Conservation (phyloP, 2,113 vertebrate genomes). For the Gnathonemus echidnorhynchus region DNA sequence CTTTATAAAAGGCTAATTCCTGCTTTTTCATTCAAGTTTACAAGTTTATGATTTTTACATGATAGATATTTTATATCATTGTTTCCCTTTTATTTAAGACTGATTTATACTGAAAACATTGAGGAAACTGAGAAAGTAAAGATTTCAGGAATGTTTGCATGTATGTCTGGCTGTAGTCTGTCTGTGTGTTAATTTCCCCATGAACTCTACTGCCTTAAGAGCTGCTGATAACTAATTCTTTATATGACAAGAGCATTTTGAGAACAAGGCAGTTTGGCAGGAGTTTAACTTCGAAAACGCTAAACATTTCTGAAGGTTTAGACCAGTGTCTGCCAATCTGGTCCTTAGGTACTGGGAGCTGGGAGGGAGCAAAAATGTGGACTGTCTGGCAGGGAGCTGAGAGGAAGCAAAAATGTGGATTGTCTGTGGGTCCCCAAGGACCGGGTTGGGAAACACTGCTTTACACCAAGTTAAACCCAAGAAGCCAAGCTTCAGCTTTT, state of each 20-base stretch:
- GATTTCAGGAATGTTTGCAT: slow-evolving; percentile 9
- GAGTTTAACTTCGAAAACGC: slow-evolving; percentile 33
- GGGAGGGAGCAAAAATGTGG: not conserved
- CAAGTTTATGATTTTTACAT: slow-evolving; percentile 8
- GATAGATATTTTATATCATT: not conserved
- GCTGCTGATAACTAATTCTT: slow-evolving; percentile 43
- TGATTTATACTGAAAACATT: not conserved
- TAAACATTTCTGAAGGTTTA: slow-evolving; percentile 25
- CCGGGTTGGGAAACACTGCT: not conserved
- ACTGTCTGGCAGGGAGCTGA: not conserved
- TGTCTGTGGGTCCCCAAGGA: not conserved
- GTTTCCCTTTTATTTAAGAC: not conserved
- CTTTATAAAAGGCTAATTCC: not conserved
- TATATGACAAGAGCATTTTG: slow-evolving; percentile 30
- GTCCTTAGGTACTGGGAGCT: not conserved
- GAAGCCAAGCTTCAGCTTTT: not conserved
- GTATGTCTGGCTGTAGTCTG: not conserved
- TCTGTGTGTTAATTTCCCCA: slow-evolving; percentile 14
- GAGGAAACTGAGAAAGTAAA: not conserved
- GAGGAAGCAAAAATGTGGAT: no score
- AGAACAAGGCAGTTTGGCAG: slow-evolving; percentile 37
- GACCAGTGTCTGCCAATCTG: not conserved
- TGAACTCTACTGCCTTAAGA: slow-evolving; percentile 24
- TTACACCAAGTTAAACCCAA: not conserved
- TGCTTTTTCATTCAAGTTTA: not conserved